A percentile compares a stretch with the other conserved stretches of the same genome.
Evolutionary conservation across 2,888 invertebrate species (phyloP).

Genomic region (Euspilapteryx auroguttella): DNA sequence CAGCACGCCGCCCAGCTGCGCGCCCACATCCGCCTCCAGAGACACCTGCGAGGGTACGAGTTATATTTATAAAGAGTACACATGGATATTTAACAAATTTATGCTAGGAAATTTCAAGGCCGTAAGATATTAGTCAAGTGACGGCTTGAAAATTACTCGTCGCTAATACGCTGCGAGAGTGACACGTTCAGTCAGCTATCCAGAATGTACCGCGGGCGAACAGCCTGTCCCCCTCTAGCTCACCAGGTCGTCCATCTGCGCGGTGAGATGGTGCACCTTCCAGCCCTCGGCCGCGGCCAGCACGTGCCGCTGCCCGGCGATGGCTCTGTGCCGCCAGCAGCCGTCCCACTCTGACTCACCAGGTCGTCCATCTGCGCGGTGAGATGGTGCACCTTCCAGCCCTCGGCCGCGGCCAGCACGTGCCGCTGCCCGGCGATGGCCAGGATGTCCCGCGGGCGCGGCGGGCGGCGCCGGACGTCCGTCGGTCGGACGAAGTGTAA

Average conservation of each 20-base stretch:
- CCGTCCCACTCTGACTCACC: slow-evolving; percentile 81
- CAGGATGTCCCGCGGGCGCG: slow-evolving; percentile 72
- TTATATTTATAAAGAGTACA: no score
- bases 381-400: slow-evolving; percentile 91
- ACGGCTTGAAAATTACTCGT: no score
- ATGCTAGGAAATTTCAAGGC: no score
- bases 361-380: slow-evolving; percentile 73
- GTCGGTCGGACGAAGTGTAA: slow-evolving; percentile 52
- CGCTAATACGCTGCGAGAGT: no score
- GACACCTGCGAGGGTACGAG: slow-evolving; percentile 46
- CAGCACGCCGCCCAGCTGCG: slow-evolving; percentile 45
- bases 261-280: slow-evolving; percentile 90
- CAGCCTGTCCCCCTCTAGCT: no score
- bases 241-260: slow-evolving; percentile 93
- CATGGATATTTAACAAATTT: no score
- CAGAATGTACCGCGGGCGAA: no score
- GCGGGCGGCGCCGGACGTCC: slow-evolving; percentile 88
- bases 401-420: slow-evolving; percentile 85
- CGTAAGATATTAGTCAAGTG: no score
- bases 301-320: slow-evolving; percentile 87
- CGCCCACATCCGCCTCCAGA: slow-evolving; percentile 54
- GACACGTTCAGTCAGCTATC: no score
- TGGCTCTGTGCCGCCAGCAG: slow-evolving; percentile 72
- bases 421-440: slow-evolving; percentile 89
- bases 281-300: slow-evolving; percentile 89